Evolutionary conservation across 1,140 invertebrate genomes (phyloP), one percentile per base, ranked within the genome.

Genomic region (Drosophila lacertosa): DNA sequence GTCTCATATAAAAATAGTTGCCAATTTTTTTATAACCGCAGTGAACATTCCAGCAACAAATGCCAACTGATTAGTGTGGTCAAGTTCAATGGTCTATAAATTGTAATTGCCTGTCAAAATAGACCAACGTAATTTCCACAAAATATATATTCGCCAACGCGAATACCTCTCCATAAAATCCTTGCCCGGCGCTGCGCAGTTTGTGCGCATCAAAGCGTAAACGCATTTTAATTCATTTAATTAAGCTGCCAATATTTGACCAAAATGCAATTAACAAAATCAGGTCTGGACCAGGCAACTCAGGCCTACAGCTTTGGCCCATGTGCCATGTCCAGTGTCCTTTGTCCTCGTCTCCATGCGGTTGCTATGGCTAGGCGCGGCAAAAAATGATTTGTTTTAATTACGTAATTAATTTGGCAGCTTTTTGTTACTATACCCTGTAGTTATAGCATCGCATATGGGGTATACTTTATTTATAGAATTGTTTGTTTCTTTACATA

Each of bases 201-300:
- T 35, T 42, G 24, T 45, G 48, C 40, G 48, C 53, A 51, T 59
- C 76, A 80, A 80, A 71, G 68, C 63, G 53, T 64, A 67, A 76
- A 66, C 74, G 44, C 54, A 55, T 74, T 89, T 82, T 79, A 89
- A 89, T 89, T 89, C 81, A 82, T 88, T 89, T 89, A 89, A 89
- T 89, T 89, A 81, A 89, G 86, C 86, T 89, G 86, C 81, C 86
- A 89, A 88, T 89, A 89, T 89, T 89, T 82, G 86, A 89, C 86
- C 86, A 82, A 71, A 89, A 89, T 89, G 86, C 82, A 89, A 89
- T 89, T 89, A 89, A 86, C 86, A 84, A 79, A 77, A 77, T 79
- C 73, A 62, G 74, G 77, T 40, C 39, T 51, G 65, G 58, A 69
- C 53, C 57, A 47, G 48, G 54, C 39, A 45, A 44, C 48, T 18